phyloP scores from a whole-genome alignment of 2,797 vertebrate genomes.

The Acanthopagrus latus region DNA sequence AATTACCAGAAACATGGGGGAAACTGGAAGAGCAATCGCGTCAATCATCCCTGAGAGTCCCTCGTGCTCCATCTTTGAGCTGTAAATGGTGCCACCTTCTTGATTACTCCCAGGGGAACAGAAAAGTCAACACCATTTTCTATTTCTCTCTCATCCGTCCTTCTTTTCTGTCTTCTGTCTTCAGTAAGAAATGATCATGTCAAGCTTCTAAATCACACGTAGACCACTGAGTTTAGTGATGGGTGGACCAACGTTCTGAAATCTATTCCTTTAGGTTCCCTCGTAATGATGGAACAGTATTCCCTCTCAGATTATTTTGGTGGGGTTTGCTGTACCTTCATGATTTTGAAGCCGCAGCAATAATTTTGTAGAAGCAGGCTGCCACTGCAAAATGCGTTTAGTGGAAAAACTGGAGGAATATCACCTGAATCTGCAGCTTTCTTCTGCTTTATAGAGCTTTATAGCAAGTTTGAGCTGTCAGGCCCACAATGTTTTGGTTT shows the following conservation, averaged over 20 bases:
- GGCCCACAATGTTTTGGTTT: not conserved
- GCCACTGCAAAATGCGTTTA: too few species aligned
- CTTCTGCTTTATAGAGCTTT: not conserved
- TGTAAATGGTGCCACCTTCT: constrained; percentile 62
- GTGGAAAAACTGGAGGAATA: too few species aligned
- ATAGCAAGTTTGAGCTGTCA: not conserved
- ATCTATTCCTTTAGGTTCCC: not conserved
- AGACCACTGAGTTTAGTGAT: not conserved
- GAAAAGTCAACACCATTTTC: constrained; percentile 65
- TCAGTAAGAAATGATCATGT: not conserved
- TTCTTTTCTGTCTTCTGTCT: constrained; percentile 13
- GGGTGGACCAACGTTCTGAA: not conserved
- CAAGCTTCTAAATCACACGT: not conserved
- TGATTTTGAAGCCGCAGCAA: too few species aligned
- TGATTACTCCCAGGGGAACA: constrained; percentile 54
- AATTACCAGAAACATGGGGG: constrained; percentile 49
- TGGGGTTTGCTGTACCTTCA: too few species aligned
- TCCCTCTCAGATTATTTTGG: too few species aligned
- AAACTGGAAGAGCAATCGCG: constrained; percentile 50
- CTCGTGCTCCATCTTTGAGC: constrained; percentile 27
- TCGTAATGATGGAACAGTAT: too few species aligned
- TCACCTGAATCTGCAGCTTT: too few species aligned
- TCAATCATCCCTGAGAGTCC: constrained; percentile 49
- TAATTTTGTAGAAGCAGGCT: too few species aligned
- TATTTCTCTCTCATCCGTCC: constrained; percentile 26